Evolutionary conservation across 2,888 invertebrate genomes (phyloP).

Genomic region (Brachyptera putata): DNA sequence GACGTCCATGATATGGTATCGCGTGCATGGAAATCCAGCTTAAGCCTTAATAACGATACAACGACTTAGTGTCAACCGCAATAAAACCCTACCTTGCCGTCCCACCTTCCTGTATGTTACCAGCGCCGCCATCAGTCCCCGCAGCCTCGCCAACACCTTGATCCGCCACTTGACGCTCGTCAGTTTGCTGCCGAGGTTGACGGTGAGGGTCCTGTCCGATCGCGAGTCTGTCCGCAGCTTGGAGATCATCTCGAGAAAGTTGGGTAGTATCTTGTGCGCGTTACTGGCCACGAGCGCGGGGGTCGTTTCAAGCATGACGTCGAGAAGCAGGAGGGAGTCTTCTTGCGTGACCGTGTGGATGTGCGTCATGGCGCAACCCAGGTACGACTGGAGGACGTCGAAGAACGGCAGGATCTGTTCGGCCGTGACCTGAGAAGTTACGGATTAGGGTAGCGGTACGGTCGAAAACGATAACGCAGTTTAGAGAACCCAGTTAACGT

Average conservation of each 20-base stretch:
- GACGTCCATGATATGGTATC: too few species aligned
- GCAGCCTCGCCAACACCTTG: slow-evolving; percentile 61
- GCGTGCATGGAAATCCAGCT: too few species aligned
- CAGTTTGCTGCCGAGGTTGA: slow-evolving; percentile 65
- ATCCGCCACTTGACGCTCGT: slow-evolving; percentile 76
- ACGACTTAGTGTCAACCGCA: too few species aligned
- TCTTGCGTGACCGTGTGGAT: slow-evolving; percentile 75
- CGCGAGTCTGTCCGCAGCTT: slow-evolving; percentile 60
- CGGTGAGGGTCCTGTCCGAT: slow-evolving; percentile 62
- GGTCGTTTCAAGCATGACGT: slow-evolving; percentile 64
- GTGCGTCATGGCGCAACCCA: slow-evolving; percentile 88
- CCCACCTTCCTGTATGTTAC: slow-evolving; percentile 21
- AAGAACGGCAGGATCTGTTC: slow-evolving; percentile 67
- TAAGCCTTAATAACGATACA: too few species aligned
- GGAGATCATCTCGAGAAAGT: slow-evolving; percentile 83
- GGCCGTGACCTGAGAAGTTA: slow-evolving; percentile 44
- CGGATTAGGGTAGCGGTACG: too few species aligned
- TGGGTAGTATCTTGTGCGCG: slow-evolving; percentile 67
- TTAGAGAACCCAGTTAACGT: too few species aligned
- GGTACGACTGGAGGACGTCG: slow-evolving; percentile 69
- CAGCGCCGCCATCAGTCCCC: slow-evolving; percentile 53
- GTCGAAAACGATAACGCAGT: too few species aligned
- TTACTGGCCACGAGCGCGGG: slow-evolving; percentile 62
- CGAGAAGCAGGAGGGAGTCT: slow-evolving; percentile 75
- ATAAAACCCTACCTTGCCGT: too few species aligned